phyloP scores from a whole-genome alignment of 2,888 invertebrate species.

The Anarsia innoxiella region DNA sequence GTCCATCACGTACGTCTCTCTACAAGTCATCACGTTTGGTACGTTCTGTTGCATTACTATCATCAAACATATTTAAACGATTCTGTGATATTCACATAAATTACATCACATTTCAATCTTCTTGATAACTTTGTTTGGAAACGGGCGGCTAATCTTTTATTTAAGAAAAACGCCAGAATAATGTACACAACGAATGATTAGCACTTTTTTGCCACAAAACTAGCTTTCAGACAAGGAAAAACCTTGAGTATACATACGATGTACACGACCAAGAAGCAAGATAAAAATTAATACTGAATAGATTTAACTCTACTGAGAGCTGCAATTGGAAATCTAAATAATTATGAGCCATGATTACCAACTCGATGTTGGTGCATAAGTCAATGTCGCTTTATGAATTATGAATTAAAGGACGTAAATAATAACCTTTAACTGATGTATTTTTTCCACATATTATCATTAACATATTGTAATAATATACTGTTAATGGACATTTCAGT shows the following conservation, averaged over 20 bases:
- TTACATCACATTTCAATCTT: too few species aligned
- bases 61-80: background rate
- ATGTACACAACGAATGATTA: slow-evolving; percentile 14
- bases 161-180: too few species aligned
- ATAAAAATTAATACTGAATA: slow-evolving; percentile 15
- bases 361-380: slow-evolving; percentile 9
- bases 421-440: too few species aligned
- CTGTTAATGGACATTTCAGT: slow-evolving; percentile 2
- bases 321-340: too few species aligned
- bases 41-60: background rate
- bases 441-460: too few species aligned
- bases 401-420: too few species aligned
- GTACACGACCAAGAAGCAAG: slow-evolving; percentile 22
- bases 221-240: slow-evolving; percentile 34
- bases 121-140: too few species aligned
- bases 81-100: too few species aligned
- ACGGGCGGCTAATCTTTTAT: too few species aligned
- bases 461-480: too few species aligned
- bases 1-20: slow-evolving; percentile 1
- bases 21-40: background rate
- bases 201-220: slow-evolving; percentile 24
- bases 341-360: slow-evolving; percentile 11
- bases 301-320: too few species aligned
- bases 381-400: slow-evolving; percentile 11
- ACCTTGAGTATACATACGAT: slow-evolving; percentile 32